These are phyloP conservation scores for Drosophila equinoxialis DNA, from an alignment of 1,140 invertebrate genomes.

Conservation along the genomic window DNA sequence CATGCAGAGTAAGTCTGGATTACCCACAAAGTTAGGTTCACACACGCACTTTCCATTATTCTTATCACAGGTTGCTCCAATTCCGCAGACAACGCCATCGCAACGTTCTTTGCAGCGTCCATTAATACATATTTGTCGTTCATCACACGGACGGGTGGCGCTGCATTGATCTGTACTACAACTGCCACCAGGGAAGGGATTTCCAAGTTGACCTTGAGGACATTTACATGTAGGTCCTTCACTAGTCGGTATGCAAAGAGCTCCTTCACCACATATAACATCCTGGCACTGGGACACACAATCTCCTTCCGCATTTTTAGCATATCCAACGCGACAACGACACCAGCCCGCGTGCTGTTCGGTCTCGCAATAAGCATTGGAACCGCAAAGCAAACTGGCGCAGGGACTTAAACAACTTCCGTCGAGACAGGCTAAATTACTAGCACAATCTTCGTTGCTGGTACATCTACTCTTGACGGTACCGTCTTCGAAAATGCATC, in stretches of 20 bases:
- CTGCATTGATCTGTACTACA: conserved; percentile 93
- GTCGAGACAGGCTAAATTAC: conserved; percentile 89
- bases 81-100: conserved; percentile 91
- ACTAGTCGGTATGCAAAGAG: conserved; percentile 93
- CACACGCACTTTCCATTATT: conserved; percentile 92
- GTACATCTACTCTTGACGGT: conserved; percentile 86
- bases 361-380: conserved; percentile 93
- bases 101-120: conserved; percentile 93
- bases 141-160: conserved; percentile 88
- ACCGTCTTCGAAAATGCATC: conserved; percentile 86
- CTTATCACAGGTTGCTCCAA: conserved; percentile 91
- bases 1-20: conserved; percentile 94
- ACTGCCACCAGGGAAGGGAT: conserved; percentile 94
- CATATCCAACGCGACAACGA: conserved; percentile 91
- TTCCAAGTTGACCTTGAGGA: conserved; percentile 92
- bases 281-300: conserved; percentile 92
- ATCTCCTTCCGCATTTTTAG: conserved; percentile 89
- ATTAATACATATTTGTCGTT: conserved; percentile 91
- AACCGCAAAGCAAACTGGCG: conserved; percentile 89
- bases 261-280: conserved; percentile 91
- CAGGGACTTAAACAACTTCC: conserved; percentile 93
- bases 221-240: conserved; percentile 94
- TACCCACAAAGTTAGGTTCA: conserved; percentile 93
- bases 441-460: conserved; percentile 90
- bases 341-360: conserved; percentile 95